Base-by-base conservation (phyloP, 2,888 invertebrate genomes). In the Eilema sororculum region DNA sequence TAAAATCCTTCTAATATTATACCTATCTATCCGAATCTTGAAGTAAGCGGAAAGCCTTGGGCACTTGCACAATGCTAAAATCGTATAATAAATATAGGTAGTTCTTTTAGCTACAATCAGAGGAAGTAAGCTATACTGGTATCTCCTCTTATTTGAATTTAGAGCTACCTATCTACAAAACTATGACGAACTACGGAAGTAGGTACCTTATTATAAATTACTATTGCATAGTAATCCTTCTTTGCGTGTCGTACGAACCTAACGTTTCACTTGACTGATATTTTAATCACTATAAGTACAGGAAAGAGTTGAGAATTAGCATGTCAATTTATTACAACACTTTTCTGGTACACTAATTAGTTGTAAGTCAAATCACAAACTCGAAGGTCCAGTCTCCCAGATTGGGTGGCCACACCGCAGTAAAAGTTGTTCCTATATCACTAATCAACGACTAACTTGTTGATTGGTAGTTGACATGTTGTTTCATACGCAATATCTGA, bases 381-480 rank as follows among this genome's bases (percentile, higher is more conserved):
- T 67, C 62, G 71, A 77, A 69, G 28, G 66, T 76, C 74, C 66
- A 66, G 77, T 77, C 65, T 74, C 75, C 71, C n/a, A 71, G 71
- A 71, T 82, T 72, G 67, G 78, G 70, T 74, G 65, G 62, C 52
- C 61, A 63, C 46, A 59, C n/a, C 20, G 9, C n/a, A 75, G 84
- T 83, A 84, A 84, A 84, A 84, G 84, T 84, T 79, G 84, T 82
- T 77, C 78, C 67, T 76, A 71, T 74, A 72, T 78, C 79, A 77
- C 73, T 70, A 74, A 78, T 79, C 76, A 78, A 76, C 67, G 20
- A 68, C 58, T 59, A 24, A 59, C 5, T 59, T 5, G 30, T n/a
- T 60, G 60, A 60, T 60, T 60, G 28, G 30, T 25, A 25, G 57
- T 65, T 71, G 71, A 77, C 77, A 78, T 71, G 75, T 74, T 71